Evolutionary conservation across 2,113 vertebrate genomes (phyloP), one percentile per base, ranked within the genome.

Genomic region (Stercorarius parasiticus): DNA sequence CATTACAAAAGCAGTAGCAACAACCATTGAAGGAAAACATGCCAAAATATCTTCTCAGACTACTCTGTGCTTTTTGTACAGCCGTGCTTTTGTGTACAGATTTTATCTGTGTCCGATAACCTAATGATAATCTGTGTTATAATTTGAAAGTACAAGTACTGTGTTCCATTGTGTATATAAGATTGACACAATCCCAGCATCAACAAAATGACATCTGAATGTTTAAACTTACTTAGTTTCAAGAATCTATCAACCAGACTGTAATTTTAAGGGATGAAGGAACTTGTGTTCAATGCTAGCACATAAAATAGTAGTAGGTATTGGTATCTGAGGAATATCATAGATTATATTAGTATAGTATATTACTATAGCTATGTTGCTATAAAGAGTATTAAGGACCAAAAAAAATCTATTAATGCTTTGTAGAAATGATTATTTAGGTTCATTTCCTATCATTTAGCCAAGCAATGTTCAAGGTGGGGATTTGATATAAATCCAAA

Each of bases 281-380:
- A 86, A 77, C 5, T 67, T 43, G 1, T 42, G 8, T 55, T 49
- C 38, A 36, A 2, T n/a, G n/a, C 4, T 45, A 59, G 8, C 27
- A 36, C 11, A n/a, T 29, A 26, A 67, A 83, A 49, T 2, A 47
- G 52, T 27, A 62, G 14, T 1, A 0, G 0, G 18, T 55, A 62
- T 19, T 4, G 0, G 1, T 79, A 34, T 29, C 19, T 43, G 34
- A 85, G 30, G 15, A 79, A 47, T 62, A 66, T 16, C 0, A 19
- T 11, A 27, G 5, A 32, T 38, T 42, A 61, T 64, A 27, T 64
- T 38, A 36, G 6, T 53, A 11, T 6, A 34, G 16, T 11, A 9
- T 21, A 61, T 47, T 71, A 36, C 9, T 66, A 25, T 10, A 55
- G 9, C 14, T 72, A 2, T 73, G 11, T 55, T 81, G 29, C 6